Evolutionary conservation across 1,140 invertebrate species (phyloP), one percentile per base, ranked within the genome.

Genomic region (Melipona quadrifasciata): DNA sequence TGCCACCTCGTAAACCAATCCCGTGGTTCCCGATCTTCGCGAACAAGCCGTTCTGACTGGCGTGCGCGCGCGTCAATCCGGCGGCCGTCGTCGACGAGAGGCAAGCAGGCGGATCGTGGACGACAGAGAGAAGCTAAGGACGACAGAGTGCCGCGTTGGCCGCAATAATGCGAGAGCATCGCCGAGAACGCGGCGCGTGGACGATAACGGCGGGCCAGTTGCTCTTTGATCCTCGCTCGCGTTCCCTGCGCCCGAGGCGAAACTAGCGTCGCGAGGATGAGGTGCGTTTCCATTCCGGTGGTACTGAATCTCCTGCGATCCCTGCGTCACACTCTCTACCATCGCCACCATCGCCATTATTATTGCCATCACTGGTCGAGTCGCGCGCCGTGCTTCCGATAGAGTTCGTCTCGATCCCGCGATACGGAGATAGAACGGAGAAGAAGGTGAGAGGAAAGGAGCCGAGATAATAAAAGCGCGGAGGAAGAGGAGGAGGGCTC

Each of bases 121-220:
- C 47, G 58, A 11, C 31, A 31, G 31, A 31, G 31, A 27, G 58
- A 39, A 14, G 19, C 14, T 11, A 17, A 24, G 24, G 21, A n/a
- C 64, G n/a, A 3, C 11, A 17, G 27, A 4, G 53, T 34, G 47
- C 19, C n/a, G 39, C 68, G 78, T 14, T 55, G n/a, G 39, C 39
- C 72, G 86, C 83, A 87, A 91, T 90, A 87, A 91, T 91, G 91
- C 91, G 83, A 91, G 90, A 90, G 70, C 71, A 85, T 17, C 85
- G 55, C 55, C 16, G 84, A 85, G 84, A 88, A 67, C 80, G 75
- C 75, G 83, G 74, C 83, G 58, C 79, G 76, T 81, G 89, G 87
- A 85, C 82, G 82, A 81, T 89, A 83, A 84, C 65, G 77, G 84
- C 77, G 82, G 87, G 72, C 53, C 81, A 79, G 75, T 73, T 70